Evolutionary conservation across 2,113 vertebrate genomes (phyloP), one percentile per base, ranked within the genome.

Genomic region (Dipodomys stephensi): DNA sequence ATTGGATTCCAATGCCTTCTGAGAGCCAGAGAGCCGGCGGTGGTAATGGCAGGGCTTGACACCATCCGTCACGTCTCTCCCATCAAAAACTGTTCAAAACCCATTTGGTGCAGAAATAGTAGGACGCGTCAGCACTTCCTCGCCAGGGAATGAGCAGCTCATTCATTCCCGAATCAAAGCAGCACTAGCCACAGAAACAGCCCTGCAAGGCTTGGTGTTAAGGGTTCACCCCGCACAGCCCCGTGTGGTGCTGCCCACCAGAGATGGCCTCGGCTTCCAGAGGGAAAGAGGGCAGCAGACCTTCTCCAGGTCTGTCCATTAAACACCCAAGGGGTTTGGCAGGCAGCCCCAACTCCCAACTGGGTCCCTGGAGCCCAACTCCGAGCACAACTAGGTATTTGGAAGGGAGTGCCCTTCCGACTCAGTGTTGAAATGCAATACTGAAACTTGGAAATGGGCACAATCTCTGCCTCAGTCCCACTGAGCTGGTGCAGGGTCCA

Each of bases 41-140:
- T 69, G 83, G 60, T 16, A 13, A 57, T 57, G 68, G 62, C n/a
- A 1, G 0, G 35, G 72, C 80, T 35, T 57, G 86, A 78, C 67
- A 27, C 49, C 94, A 96, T 92, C 86, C 1, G 72, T 95, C 94
- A 89, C 5, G 39, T 68, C 69, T 83, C 68, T 35, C 79, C 49
- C 71, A 86, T 88, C 64, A 85, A 27, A n/a, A 39, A 22, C 35
- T 35, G 46, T 32, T 11, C 13, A 62, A 78, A 53, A 53, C 27
- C 77, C 96, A 83, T 53, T 72, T 86, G 83, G 76, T 76, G 35
- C 87, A 94, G 73, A 95, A 94, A 89, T 94, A 94, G 49, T 44
- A 46, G 72, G 32, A 10, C 30, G 0, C 68, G 57, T 69, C 88
- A 83, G 65, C 12, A 1, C 93, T 92, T 96, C 90, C 65, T 19